phyloP scores from a whole-genome alignment of 2,113 vertebrate genomes.

The Prolemur simus region DNA sequence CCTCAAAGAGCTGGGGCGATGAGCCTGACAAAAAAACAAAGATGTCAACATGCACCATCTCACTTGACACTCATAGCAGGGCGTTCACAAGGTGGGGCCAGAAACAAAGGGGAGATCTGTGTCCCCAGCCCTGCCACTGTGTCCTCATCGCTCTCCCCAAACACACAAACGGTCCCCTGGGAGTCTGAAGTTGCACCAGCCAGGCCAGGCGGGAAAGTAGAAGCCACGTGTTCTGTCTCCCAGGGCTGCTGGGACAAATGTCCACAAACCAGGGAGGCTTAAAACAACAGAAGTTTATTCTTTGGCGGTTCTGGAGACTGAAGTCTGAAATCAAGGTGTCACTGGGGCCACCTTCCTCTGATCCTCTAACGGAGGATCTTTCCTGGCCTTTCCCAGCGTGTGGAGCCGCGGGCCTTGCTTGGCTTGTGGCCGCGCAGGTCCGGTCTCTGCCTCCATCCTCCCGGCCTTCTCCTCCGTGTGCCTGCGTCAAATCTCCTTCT shows the following conservation, averaged over 20 bases:
- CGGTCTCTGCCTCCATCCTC: background rate
- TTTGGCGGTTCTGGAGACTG: background rate
- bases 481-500: background rate
- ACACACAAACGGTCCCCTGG: background rate
- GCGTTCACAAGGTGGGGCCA: background rate
- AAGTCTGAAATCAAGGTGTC: background rate
- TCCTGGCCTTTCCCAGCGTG: background rate
- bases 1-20: background rate
- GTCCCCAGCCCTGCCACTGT: background rate
- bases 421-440: background rate
- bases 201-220: background rate
- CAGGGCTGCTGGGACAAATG: background rate
- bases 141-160: background rate
- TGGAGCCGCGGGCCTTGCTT: accelerated
- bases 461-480: background rate
- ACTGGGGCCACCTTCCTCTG: background rate
- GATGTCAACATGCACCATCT: background rate
- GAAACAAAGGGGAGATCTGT: background rate
- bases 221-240: background rate
- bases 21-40: background rate
- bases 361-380: background rate
- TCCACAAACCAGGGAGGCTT: background rate
- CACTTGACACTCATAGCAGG: background rate
- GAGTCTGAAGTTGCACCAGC: accelerated
- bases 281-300: background rate